phyloP scores from a whole-genome alignment of 2,888 invertebrate genomes.

The Conistra vaccinii region DNA sequence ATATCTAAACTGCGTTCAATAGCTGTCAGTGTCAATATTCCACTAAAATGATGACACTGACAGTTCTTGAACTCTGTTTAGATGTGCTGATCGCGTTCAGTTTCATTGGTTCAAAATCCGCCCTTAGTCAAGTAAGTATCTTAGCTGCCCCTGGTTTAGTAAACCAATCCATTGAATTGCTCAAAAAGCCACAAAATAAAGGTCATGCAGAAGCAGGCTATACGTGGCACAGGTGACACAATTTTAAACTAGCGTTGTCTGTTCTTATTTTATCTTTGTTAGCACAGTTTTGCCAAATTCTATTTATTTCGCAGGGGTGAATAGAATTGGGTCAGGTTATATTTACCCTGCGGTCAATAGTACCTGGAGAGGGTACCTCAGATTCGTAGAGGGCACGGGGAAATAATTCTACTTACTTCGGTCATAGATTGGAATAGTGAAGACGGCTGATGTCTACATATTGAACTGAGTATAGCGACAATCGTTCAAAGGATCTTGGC shows the following conservation, averaged over 20 bases:
- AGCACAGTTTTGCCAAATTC: slow-evolving; percentile 15
- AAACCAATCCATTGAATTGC: neutral
- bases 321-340: slow-evolving; percentile 36
- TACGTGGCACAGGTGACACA: neutral
- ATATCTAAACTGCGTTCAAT: no score
- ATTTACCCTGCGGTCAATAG: slow-evolving; percentile 2
- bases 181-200: neutral
- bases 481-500: neutral
- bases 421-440: neutral
- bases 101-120: no score
- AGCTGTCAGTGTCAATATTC: no score
- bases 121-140: neutral
- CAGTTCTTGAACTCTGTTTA: no score
- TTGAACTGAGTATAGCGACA: no score
- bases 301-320: slow-evolving; percentile 16
- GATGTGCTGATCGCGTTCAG: no score
- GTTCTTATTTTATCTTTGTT: slow-evolving; percentile 40
- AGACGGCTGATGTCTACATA: neutral
- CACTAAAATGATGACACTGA: no score
- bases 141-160: neutral
- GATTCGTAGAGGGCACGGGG: neutral
- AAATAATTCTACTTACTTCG: neutral
- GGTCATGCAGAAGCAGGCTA: neutral
- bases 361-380: neutral
- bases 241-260: neutral